Evolutionary conservation across 2,888 invertebrate genomes (phyloP).

Genomic region (Allophyes oxyacanthae): DNA sequence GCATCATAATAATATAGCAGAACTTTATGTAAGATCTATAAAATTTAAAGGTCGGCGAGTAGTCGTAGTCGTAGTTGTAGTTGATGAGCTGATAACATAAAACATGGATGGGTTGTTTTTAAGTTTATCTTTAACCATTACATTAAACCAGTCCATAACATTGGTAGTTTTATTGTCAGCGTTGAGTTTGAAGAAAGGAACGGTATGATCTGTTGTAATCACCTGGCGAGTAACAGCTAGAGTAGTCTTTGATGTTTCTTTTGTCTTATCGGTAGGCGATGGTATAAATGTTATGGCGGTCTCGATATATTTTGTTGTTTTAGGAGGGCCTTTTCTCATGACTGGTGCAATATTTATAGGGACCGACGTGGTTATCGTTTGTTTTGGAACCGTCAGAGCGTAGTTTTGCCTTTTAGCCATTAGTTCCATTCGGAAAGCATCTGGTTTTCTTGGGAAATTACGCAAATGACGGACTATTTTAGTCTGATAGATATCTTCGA

Average conservation of each 20-base stretch:
- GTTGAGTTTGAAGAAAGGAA: conserved; percentile 12
- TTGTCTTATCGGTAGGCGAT: conserved; percentile 4
- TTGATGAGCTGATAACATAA: conserved; percentile 53
- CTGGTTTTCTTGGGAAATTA: no score
- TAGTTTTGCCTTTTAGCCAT: no score
- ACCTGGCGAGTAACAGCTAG: not conserved
- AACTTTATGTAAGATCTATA: conserved; percentile 67
- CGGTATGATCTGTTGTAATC: not conserved
- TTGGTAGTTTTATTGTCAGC: conserved; percentile 50
- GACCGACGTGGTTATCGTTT: no score
- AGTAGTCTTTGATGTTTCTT: not conserved
- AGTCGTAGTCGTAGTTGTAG: conserved; percentile 27
- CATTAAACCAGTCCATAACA: conserved; percentile 73
- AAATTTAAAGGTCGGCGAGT: conserved; percentile 51
- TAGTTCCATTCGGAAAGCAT: no score
- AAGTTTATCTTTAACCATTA: conserved; percentile 56
- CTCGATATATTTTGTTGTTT: not conserved
- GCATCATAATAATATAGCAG: not conserved
- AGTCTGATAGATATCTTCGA: no score
- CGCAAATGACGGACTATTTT: no score
- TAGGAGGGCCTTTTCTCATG: conserved; percentile 1
- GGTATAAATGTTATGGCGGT: conserved; percentile 31
- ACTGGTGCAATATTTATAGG: not conserved
- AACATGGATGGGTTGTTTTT: conserved; percentile 49
- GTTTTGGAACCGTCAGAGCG: no score